Evolutionary conservation across 2,797 vertebrate genomes (phyloP).

Genomic region (Urosaurus nigricauda): DNA sequence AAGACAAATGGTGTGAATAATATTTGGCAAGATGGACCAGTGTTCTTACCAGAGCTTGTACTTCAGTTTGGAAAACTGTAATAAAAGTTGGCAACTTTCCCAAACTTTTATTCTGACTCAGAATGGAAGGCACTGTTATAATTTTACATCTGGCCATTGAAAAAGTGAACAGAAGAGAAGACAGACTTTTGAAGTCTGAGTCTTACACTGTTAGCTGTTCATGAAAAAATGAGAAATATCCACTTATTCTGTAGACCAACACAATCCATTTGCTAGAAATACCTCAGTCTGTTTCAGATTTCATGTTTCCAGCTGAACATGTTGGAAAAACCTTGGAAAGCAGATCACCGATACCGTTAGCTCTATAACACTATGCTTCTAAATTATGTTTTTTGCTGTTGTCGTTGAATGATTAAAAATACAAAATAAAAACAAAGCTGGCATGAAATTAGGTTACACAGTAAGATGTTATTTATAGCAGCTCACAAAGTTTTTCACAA

Average conservation of each 20-base stretch:
- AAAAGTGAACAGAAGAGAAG: not conserved
- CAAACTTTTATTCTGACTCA: not conserved
- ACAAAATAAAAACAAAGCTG: conserved; percentile 73
- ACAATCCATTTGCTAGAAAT: not conserved
- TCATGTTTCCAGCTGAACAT: conserved; percentile 18
- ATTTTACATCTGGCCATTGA: not conserved
- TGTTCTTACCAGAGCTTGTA: not conserved
- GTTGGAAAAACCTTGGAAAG: not conserved
- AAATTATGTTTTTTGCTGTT: not conserved
- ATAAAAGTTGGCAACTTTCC: not conserved
- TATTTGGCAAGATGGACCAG: not conserved
- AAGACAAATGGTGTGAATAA: not conserved
- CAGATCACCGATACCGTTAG: not conserved
- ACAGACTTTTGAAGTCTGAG: not conserved
- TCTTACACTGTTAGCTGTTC: not conserved
- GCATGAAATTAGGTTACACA: conserved; percentile 76
- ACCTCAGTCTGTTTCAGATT: conserved; percentile 18
- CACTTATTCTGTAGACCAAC: not conserved
- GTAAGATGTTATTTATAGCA: conserved; percentile 72
- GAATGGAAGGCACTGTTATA: not conserved
- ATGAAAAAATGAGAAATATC: not conserved
- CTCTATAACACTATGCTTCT: conserved; percentile 42
- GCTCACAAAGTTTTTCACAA: conserved; percentile 49
- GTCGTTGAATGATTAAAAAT: conserved; percentile 64
- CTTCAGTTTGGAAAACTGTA: not conserved